Conservation (phyloP, 2,113 vertebrate species). For the Fulica atra region DNA sequence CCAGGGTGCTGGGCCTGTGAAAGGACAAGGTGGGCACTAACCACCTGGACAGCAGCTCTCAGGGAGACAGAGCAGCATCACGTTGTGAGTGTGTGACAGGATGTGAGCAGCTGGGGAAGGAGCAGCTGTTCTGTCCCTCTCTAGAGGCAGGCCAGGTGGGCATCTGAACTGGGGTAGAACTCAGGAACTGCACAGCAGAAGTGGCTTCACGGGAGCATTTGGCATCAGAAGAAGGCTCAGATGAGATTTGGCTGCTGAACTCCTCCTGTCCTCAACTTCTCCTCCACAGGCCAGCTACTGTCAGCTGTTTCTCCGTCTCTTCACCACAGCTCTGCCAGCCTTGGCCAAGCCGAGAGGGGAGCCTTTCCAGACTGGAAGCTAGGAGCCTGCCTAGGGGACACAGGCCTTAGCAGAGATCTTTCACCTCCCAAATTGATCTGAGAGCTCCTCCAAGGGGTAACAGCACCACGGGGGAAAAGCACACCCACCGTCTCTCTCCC, state of each 20-base stretch:
- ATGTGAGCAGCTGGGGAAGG: not conserved
- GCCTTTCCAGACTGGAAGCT: not conserved
- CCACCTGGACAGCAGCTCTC: not conserved
- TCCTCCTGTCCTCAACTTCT: not conserved
- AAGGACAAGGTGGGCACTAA: not conserved
- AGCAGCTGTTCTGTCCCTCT: not conserved
- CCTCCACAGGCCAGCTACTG: not conserved
- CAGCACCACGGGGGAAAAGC: fast-evolving
- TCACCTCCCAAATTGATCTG: not conserved
- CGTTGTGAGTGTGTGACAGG: not conserved
- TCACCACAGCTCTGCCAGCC: not conserved
- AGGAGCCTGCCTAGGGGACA: not conserved
- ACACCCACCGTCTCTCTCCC: not conserved
- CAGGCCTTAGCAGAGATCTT: not conserved
- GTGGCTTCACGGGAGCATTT: not conserved
- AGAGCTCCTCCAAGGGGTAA: conserved; percentile 37
- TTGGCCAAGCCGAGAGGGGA: not conserved
- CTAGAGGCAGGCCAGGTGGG: not conserved
- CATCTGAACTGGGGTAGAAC: not conserved
- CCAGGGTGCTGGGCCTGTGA: not conserved
- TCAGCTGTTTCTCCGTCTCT: not conserved
- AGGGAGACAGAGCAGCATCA: not conserved
- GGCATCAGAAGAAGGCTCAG: not conserved
- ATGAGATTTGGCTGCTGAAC: not conserved
- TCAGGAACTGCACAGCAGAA: not conserved